Evolutionary conservation across 2,113 vertebrate species (phyloP), one percentile per base, ranked within the genome.

Genomic region (Lagopus muta): DNA sequence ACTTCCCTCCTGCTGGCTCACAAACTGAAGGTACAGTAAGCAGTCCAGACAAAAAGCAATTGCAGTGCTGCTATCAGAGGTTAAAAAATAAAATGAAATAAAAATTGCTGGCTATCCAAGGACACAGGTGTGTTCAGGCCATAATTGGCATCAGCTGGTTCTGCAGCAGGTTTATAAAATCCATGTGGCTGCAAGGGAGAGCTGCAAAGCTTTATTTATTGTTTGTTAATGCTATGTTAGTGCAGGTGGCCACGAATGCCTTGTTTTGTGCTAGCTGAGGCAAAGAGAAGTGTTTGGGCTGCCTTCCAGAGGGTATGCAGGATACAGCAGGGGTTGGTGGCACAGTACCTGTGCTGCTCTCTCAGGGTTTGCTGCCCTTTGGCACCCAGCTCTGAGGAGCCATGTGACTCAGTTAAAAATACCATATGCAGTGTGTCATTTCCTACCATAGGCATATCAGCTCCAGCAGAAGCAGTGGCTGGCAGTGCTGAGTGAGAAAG

Each of bases 11-110:
- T 78, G 2, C 93, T 97, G 62, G 94, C 95, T 32, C 48, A 92
- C 86, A 91, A 78, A 22, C 58, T 97, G 86, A 92, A 97, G 97
- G 98, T 97, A 88, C 9, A 34, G 71, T 73, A 19, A 57, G 43
- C 34, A 74, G 47, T 3, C 16, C 20, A 20, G 6, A 10, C 16
- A 72, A 83, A 71, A 52, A 72, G 11, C 25, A 66, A 50, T 20
- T 38, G 19, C 11, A 9, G 4, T 61, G 54, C 50, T 54, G 6
- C 62, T 82, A 3, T 22, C 11, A 25, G 30, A 40, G 13, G 5
- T 6, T 11, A 30, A 72, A 16, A 61, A 25, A 58, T 34, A 11
- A n/a, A 58, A 13, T 11, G 20, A n/a, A 20, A 58, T 19, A n/a
- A n/a, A n/a, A 67, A 22, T 3, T 71, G 52, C 5, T 55, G 17